A percentile compares a stretch with the other conserved stretches of the same genome.
phyloP scores from a whole-genome alignment of 2,888 invertebrate genomes.

The Sinhomidia bicolor region DNA sequence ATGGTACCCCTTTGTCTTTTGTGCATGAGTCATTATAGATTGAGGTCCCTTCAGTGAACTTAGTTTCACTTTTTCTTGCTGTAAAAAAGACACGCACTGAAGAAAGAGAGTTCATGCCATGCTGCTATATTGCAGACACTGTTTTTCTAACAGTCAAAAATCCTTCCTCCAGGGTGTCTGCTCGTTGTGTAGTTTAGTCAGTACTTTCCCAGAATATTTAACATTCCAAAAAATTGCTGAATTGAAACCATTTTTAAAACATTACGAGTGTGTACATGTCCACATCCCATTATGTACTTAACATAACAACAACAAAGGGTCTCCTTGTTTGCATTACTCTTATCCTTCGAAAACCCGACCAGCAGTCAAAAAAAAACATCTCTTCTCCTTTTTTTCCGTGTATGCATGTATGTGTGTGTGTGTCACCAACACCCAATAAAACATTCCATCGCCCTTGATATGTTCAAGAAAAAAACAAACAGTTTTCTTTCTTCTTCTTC shows the following conservation, averaged over 20 bases:
- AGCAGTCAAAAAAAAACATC: conserved; percentile 32
- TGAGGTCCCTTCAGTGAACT: too few species aligned
- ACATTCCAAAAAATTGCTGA: too few species aligned
- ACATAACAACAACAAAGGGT: conserved; percentile 47
- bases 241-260: too few species aligned
- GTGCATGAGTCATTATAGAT: neutral
- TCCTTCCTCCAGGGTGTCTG: too few species aligned
- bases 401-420: conserved; percentile 6
- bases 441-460: conserved; percentile 20
- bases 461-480: conserved; percentile 22
- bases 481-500: neutral
- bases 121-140: too few species aligned
- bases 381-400: neutral
- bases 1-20: neutral
- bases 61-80: neutral
- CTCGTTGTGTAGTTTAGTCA: too few species aligned
- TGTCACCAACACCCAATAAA: conserved; percentile 51
- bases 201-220: too few species aligned
- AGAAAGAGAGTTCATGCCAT: too few species aligned
- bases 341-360: neutral
- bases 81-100: too few species aligned
- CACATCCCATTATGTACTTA: conserved; percentile 12
- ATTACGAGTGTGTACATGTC: too few species aligned
- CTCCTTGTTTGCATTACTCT: conserved; percentile 35
- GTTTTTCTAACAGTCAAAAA: too few species aligned